Evolutionary conservation across 2,888 invertebrate species (phyloP).

Genomic region (Polyommatus iphigenia): DNA sequence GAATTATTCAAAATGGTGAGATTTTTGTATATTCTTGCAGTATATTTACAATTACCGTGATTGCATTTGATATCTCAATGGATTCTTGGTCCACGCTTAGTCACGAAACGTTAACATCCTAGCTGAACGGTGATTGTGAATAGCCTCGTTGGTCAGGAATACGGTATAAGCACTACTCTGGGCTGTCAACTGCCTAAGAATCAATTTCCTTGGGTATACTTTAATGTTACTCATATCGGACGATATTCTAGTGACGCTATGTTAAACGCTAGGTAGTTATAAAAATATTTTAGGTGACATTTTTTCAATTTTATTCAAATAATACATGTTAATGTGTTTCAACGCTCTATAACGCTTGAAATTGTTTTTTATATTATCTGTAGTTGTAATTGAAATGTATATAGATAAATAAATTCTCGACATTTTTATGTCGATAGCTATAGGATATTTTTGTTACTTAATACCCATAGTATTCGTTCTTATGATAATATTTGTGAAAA

Average conservation of each 20-base stretch:
- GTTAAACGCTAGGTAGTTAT: constrained; percentile 16
- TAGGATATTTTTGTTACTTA: constrained; percentile 29
- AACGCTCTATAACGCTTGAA: constrained; percentile 20
- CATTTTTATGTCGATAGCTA: constrained; percentile 26
- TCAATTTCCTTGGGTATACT: neutral
- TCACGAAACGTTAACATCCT: no score
- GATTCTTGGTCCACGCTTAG: no score
- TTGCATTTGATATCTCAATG: no score
- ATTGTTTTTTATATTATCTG: constrained; percentile 21
- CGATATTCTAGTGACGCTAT: constrained; percentile 15
- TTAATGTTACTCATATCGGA: constrained; percentile 20
- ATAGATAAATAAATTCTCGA: constrained; percentile 26
- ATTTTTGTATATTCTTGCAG: no score
- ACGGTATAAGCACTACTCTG: neutral
- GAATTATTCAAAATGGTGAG: no score
- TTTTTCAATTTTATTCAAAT: constrained; percentile 29
- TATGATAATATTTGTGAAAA: neutral
- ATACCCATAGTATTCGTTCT: constrained; percentile 22
- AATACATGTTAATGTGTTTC: constrained; percentile 14
- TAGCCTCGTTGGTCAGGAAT: neutral
- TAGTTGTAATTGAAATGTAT: constrained; percentile 9
- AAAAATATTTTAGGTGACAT: constrained; percentile 20
- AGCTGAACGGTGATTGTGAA: no score
- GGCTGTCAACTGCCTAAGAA: no score
- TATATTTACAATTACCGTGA: no score